Evolutionary conservation across 2,888 invertebrate species (phyloP).

Genomic region (Busseola fusca): DNA sequence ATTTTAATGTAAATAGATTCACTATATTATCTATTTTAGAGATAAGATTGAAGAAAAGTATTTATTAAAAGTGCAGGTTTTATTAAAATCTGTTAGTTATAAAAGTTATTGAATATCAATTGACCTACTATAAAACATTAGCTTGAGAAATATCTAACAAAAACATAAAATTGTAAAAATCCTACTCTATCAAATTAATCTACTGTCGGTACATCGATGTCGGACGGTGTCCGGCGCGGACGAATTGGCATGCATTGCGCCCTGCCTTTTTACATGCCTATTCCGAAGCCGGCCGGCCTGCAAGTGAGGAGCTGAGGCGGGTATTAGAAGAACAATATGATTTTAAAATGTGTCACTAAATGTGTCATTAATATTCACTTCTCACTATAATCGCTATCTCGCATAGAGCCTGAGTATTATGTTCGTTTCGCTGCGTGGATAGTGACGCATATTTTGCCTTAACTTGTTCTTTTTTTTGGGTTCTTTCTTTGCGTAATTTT

Average conservation of each 20-base stretch:
- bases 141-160: no score
- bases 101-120: neutral
- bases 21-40: neutral
- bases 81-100: neutral
- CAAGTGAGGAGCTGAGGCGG: slow-evolving; percentile 61
- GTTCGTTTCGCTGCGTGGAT: neutral
- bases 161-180: no score
- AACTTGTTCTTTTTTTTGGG: neutral
- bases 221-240: slow-evolving; percentile 75
- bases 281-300: slow-evolving; percentile 67
- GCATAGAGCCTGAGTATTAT: neutral
- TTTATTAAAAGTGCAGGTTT: neutral
- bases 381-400: no score
- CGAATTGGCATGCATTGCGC: slow-evolving; percentile 87
- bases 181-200: slow-evolving; percentile 14
- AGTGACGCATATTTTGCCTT: neutral
- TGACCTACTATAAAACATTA: neutral
- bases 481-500: no score
- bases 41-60: neutral
- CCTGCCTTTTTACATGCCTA: slow-evolving; percentile 84
- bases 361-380: neutral
- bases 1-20: neutral
- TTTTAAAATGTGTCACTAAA: no score
- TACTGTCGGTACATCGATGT: slow-evolving; percentile 72
- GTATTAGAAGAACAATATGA: slow-evolving; percentile 1